These are phyloP conservation scores for Perodicticus potto DNA, from an alignment of 2,797 vertebrate genomes.

Conservation along the genomic window DNA sequence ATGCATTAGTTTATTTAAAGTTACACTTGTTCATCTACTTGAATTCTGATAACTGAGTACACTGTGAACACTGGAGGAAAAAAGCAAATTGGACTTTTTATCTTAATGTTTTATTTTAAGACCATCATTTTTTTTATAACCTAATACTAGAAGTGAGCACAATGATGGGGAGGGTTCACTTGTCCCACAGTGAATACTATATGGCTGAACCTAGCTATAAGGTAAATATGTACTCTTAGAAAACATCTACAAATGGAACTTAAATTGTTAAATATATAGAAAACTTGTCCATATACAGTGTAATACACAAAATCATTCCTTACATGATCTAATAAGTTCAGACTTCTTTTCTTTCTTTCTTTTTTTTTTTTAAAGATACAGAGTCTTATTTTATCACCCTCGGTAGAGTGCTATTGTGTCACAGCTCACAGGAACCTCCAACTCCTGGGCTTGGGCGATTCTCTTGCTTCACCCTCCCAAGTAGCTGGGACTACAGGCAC, in stretches of 20 bases:
- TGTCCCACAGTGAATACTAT: neutral
- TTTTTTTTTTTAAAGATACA: too few relatives aligned
- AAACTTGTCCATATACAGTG: neutral
- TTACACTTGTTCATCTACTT: neutral
- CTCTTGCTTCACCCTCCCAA: too few relatives aligned
- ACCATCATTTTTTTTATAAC: neutral
- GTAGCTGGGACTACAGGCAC: too few relatives aligned
- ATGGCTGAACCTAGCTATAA: neutral
- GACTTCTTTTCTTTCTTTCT: too few relatives aligned
- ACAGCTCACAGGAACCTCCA: too few relatives aligned
- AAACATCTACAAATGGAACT: neutral
- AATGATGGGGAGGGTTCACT: neutral
- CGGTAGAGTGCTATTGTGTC: too few relatives aligned
- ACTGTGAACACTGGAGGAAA: neutral
- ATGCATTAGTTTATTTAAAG: constrained; percentile 1
- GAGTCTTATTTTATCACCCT: too few relatives aligned
- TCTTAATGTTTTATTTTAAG: constrained; percentile 37
- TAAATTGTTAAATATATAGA: neutral
- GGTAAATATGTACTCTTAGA: constrained; percentile 10
- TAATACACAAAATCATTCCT: neutral
- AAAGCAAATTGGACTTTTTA: neutral
- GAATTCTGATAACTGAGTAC: neutral
- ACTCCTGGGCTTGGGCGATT: too few relatives aligned
- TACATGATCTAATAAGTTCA: neutral
- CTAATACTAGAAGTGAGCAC: neutral